These are phyloP conservation scores for Eidolon dupreanum DNA, from an alignment of 2,797 vertebrate species.

Conservation along the genomic window DNA sequence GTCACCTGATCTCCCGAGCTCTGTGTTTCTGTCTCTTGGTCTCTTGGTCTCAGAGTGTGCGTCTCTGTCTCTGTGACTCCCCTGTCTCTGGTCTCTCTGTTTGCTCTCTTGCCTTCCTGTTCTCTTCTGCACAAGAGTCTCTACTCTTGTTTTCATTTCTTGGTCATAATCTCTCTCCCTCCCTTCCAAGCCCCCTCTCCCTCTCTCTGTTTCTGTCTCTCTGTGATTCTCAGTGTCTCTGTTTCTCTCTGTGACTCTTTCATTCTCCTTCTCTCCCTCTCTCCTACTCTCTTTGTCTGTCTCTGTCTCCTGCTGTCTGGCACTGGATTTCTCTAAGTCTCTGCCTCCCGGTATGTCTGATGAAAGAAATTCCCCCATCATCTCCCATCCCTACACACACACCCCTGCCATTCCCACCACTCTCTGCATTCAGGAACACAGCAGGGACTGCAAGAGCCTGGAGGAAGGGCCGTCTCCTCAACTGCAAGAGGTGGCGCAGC, in stretches of 20 bases:
- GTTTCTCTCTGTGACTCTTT: not conserved
- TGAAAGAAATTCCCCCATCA: not conserved
- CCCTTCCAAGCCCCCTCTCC: not conserved
- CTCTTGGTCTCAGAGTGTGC: not conserved
- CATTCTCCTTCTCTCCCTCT: not conserved
- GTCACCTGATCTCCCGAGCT: not conserved
- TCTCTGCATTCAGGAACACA: no score
- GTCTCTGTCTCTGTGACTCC: not conserved
- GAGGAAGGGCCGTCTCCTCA: not conserved
- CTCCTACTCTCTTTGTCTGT: not conserved
- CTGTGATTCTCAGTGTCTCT: not conserved
- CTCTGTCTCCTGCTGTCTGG: not conserved
- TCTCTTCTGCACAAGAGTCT: not conserved
- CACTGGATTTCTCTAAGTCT: not conserved
- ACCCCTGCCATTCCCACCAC: not conserved
- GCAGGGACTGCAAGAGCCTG: not conserved
- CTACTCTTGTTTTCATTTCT: not conserved
- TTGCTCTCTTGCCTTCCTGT: not conserved
- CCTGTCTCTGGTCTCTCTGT: not conserved
- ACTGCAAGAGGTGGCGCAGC: not conserved
- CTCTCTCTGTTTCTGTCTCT: not conserved
- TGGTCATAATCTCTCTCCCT: no score
- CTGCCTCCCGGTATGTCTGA: not conserved
- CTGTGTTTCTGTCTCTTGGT: not conserved
- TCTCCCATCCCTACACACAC: no score